phyloP scores from a whole-genome alignment of 2,888 invertebrate genomes.

The Chironomus riparius region DNA sequence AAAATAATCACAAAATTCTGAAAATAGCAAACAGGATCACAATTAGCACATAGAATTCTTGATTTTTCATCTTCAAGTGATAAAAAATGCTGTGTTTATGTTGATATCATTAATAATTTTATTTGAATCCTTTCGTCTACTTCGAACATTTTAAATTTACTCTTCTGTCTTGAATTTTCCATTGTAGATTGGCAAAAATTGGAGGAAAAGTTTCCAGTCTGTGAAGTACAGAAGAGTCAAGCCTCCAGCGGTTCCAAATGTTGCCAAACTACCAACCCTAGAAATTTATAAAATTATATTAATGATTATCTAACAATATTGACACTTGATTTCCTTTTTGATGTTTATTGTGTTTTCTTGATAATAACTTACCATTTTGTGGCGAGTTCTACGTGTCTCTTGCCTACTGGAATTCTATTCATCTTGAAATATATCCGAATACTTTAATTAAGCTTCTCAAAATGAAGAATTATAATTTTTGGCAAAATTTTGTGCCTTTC shows the following conservation, averaged over 20 bases:
- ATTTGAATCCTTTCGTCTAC: neutral
- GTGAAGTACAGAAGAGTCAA: slow-evolving; percentile 58
- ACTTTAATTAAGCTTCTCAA: slow-evolving; percentile 15
- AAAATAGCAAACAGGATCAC: no score
- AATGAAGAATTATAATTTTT: no score
- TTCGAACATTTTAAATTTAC: neutral
- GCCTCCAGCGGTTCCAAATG: slow-evolving; percentile 58
- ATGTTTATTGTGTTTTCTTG: neutral
- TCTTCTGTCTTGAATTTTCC: slow-evolving; percentile 55
- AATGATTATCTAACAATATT: neutral
- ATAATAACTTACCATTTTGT: neutral
- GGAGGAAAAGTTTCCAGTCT: slow-evolving; percentile 67
- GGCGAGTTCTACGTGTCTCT: neutral
- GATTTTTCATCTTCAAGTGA: no score
- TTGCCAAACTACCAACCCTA: slow-evolving; percentile 51
- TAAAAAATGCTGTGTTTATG: no score
- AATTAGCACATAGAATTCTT: no score
- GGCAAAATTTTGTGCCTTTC: no score
- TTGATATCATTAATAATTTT: no score
- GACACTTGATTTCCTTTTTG: neutral
- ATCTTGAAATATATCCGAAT: neutral
- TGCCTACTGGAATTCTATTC: neutral
- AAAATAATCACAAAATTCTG: no score
- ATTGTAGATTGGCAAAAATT: slow-evolving; percentile 66
- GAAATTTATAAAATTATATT: slow-evolving; percentile 24